A percentile compares a stretch with the other conserved stretches of the same genome.
These are phyloP conservation scores for Sinotaia quadrata DNA, from an alignment of 2,888 invertebrate genomes.

Conservation along the genomic window DNA sequence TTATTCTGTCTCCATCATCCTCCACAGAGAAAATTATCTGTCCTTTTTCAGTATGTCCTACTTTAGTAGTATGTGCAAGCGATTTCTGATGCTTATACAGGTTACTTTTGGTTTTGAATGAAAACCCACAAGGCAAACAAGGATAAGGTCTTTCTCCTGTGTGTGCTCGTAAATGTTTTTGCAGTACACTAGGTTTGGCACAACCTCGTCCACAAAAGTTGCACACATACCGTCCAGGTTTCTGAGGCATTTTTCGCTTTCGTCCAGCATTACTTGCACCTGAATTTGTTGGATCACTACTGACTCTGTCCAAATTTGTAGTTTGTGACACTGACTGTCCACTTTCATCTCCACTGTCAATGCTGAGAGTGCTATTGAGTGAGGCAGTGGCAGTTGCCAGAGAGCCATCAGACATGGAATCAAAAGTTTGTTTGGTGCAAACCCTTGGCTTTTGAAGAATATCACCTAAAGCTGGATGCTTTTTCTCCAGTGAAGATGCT, in stretches of 20 bases:
- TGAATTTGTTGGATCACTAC: constrained; percentile 14
- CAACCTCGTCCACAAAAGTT: constrained; percentile 97
- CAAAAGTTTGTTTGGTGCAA: constrained; percentile 40
- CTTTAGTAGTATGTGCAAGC: constrained; percentile 81
- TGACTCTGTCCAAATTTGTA: background rate
- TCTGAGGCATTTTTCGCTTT: constrained; percentile 51
- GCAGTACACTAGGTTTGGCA: constrained; percentile 98
- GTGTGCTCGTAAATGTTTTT: constrained; percentile 96
- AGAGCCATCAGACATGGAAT: constrained; percentile 25
- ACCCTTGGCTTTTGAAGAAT: constrained; percentile 44
- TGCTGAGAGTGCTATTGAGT: constrained; percentile 13
- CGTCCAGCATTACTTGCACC: constrained; percentile 37
- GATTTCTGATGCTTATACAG: constrained; percentile 99
- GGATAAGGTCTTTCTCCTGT: constrained; percentile 97
- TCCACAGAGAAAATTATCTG: constrained; percentile 91
- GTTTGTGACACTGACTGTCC: constrained; percentile 2
- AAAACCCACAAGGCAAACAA: constrained; percentile 95
- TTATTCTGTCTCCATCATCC: constrained; percentile 78
- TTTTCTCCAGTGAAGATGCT: constrained; percentile 30
- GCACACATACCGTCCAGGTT: constrained; percentile 86
- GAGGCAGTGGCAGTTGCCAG: constrained; percentile 25
- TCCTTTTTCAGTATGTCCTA: constrained; percentile 74
- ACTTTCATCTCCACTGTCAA: constrained; percentile 10
- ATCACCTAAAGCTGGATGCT: constrained; percentile 44
- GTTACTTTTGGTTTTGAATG: constrained; percentile 97